Evolutionary conservation across 1,140 invertebrate species (phyloP), one percentile per base, ranked within the genome.

Genomic region (Episyrphus balteatus): DNA sequence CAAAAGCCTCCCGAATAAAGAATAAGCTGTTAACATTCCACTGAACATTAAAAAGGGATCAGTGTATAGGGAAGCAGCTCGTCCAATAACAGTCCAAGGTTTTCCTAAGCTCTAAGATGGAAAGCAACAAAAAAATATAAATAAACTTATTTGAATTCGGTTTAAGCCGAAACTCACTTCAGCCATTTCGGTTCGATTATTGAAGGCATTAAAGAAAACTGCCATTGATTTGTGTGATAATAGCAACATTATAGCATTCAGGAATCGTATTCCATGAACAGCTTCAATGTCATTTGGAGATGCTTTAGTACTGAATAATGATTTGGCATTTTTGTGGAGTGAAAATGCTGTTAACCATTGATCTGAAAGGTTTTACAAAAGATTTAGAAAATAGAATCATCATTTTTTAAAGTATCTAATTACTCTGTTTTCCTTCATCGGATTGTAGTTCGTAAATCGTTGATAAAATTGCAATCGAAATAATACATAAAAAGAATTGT

Each of bases 21-120:
- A 74, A 50, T 81, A 77, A 0, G 76, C 65, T 0, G 79, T 79
- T 19, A 82, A 57, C 40, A 82, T 70, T 13, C 79, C 80, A 46
- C 79, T 81, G 45, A 82, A 69, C 61, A 82, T 76, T 47, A 82
- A 73, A 53, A 82, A 82, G 5, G 77, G 76, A 66, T 82, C 80
- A 1, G 80, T 82, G 48, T 82, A 81, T 0, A 82, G 63, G 52
- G 77, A 80, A 0, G 79, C 78, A 0, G 77, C 76, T 46, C 80
- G 68, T 38, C 75, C 76, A 46, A 81, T 70, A 1, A 80, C 76
- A 1, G 79, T 79, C 77, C 77, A 80, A 0, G 75, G 70, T 56
- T 72, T 70, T 0, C 76, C 77, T 40, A 81, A 57, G 47, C 67
- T 70, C 76, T 78, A 41, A 2, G 47, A 47, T 44, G 31, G 9